A percentile compares a stretch with the other conserved stretches of the same genome.
These are phyloP conservation scores for Allacma fusca DNA, from an alignment of 2,888 invertebrate species.

Conservation along the genomic window DNA sequence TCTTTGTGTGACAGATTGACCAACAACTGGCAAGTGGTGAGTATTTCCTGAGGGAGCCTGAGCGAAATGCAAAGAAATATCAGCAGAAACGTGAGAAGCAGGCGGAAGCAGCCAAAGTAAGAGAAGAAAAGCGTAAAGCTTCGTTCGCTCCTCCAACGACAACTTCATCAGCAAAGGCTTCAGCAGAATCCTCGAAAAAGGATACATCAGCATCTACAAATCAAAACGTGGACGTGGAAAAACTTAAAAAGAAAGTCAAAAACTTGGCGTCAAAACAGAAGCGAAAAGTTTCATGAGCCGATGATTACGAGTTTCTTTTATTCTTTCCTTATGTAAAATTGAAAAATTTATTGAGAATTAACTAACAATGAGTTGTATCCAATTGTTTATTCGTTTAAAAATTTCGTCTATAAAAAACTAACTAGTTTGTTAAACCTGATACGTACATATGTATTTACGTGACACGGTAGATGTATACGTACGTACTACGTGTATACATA, in stretches of 20 bases:
- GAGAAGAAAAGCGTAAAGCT: constrained; percentile 79
- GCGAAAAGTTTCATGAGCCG: constrained; percentile 19
- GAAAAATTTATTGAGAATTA: too few relatives aligned
- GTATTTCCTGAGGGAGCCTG: constrained; percentile 91
- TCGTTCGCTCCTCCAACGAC: constrained; percentile 85
- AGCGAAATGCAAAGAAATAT: constrained; percentile 74
- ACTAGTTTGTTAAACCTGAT: too few relatives aligned
- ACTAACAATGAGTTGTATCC: too few relatives aligned
- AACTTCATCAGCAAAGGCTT: constrained; percentile 64
- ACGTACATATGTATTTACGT: too few relatives aligned
- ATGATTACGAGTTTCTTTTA: neutral
- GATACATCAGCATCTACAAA: constrained; percentile 57
- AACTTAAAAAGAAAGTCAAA: constrained; percentile 79
- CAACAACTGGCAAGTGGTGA: constrained; percentile 93
- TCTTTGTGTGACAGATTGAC: constrained; percentile 67
- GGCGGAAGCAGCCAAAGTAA: constrained; percentile 74
- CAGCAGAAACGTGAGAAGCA: constrained; percentile 83
- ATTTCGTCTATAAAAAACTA: too few relatives aligned
- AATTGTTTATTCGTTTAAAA: too few relatives aligned
- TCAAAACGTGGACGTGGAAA: constrained; percentile 72
- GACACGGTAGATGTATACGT: too few relatives aligned
- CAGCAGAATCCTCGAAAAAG: constrained; percentile 69
- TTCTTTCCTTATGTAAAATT: neutral
- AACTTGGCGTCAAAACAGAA: constrained; percentile 66
- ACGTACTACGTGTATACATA: too few relatives aligned